Evolutionary conservation across 2,797 vertebrate genomes (phyloP).

Genomic region (Anguilla marmorata): DNA sequence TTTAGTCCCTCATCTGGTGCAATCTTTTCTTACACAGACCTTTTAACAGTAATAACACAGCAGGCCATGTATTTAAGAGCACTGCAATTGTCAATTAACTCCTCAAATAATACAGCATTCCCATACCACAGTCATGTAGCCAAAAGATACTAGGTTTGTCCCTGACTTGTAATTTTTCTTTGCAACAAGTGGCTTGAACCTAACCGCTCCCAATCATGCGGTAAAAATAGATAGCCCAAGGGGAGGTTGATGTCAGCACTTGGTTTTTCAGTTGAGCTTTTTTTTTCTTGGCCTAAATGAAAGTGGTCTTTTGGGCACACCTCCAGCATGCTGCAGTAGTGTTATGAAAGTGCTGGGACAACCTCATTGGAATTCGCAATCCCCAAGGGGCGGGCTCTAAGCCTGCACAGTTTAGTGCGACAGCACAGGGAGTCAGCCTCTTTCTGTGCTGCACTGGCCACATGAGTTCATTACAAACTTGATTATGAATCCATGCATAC

Average conservation of each 20-base stretch:
- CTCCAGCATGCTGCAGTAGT: constrained; percentile 32
- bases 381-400: constrained; percentile 41
- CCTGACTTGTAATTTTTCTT: constrained; percentile 68
- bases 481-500: not conserved
- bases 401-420: constrained; percentile 31
- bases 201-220: constrained; percentile 72
- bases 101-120: constrained; percentile 75
- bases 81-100: constrained; percentile 75
- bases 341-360: not conserved
- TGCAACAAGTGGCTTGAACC: constrained; percentile 69
- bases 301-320: constrained; percentile 63
- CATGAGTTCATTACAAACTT: not conserved
- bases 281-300: constrained; percentile 52
- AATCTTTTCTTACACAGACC: constrained; percentile 56
- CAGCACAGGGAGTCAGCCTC: constrained; percentile 6
- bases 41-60: constrained; percentile 69
- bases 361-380: not conserved
- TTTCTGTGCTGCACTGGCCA: not conserved
- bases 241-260: constrained; percentile 67
- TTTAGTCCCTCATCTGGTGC: constrained; percentile 59
- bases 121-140: constrained; percentile 72
- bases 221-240: constrained; percentile 71
- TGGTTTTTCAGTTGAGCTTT: constrained; percentile 61
- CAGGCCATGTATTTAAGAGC: constrained; percentile 73
- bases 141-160: constrained; percentile 71